Base-by-base conservation (phyloP, 2,797 vertebrate species). In the Ataeniobius toweri region DNA sequence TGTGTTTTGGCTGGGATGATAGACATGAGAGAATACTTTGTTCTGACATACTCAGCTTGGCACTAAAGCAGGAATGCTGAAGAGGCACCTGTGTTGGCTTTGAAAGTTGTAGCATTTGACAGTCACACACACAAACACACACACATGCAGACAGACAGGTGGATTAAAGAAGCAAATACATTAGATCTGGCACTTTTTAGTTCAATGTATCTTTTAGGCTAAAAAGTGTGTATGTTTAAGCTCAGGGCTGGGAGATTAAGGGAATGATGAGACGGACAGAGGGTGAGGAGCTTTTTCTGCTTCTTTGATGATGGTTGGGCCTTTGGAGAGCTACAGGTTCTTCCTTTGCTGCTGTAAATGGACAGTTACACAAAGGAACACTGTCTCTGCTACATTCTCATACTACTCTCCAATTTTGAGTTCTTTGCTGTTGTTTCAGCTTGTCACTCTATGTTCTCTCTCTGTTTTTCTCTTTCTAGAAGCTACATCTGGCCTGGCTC, bases 51-150 rank as follows among this genome's bases (percentile, higher is more conserved):
- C 63, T 83, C 67, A 8, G 51, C 70, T 77, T 31, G 74, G 77
- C 86, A 82, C 88, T 78, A 92, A 91, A 89, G 79, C 74, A 84
- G 61, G 39, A 36, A 65, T 75, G 86, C 80, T 88, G 56, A 90
- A 76, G 81, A 87, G 75, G 77, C 90, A 86, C 88, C 84, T 87
- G 85, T 86, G 80, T 90, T 84, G 86, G 59, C 79, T 86, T 76
- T 86, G 82, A 89, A 82, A 78, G 67, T 70, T 41, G 24, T 31
- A 41, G 55, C 39, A 39, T 82, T 77, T 1, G 3, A 31, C 65
- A 63, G 24, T 39, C 41, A 10, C 68, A 67, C 53, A n/a, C 50
- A 39, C 26, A 58, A 36, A 10, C 68, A 67, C 53, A n/a, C 50
- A 39, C 26, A 58, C 55, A 28, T 3, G 26, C 3, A 63, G 55